Evolutionary conservation across 1,140 invertebrate species (phyloP).

Genomic region (Trachelipus rathkii): DNA sequence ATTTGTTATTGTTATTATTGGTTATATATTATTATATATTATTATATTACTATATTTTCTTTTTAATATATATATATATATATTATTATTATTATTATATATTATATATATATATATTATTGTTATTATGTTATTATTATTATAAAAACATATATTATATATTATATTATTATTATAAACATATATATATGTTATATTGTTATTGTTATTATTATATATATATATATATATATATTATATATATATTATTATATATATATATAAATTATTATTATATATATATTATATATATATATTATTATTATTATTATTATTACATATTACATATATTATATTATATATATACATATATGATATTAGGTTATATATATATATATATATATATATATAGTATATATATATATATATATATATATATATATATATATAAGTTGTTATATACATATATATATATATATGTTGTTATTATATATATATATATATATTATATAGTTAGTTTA

Average conservation of each 20-base stretch:
- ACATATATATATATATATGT: constrained; percentile 19
- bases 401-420: constrained; percentile 12
- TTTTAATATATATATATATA: no score
- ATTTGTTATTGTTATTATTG: no score
- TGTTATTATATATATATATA: constrained; percentile 21
- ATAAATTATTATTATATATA: not conserved
- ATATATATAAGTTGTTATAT: constrained; percentile 21
- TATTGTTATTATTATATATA: no score
- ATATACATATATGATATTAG: constrained; percentile 13
- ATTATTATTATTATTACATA: no score
- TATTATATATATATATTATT: constrained; percentile 19
- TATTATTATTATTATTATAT: no score
- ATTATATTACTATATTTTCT: no score
- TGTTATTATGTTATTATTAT: no score
- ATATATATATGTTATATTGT: no score
- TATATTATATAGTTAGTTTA: constrained; percentile 25
- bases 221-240: constrained; percentile 21
- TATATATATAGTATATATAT: not conserved
- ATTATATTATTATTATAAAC: no score
- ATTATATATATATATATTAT: no score
- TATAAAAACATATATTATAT: no score
- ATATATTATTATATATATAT: constrained; percentile 16
- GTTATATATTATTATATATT: no score
- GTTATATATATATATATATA: constrained; percentile 23
- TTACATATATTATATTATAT: constrained; percentile 21